These are phyloP conservation scores for Capra hircus DNA, from an alignment of 2,113 vertebrate species.

Conservation along the genomic window DNA sequence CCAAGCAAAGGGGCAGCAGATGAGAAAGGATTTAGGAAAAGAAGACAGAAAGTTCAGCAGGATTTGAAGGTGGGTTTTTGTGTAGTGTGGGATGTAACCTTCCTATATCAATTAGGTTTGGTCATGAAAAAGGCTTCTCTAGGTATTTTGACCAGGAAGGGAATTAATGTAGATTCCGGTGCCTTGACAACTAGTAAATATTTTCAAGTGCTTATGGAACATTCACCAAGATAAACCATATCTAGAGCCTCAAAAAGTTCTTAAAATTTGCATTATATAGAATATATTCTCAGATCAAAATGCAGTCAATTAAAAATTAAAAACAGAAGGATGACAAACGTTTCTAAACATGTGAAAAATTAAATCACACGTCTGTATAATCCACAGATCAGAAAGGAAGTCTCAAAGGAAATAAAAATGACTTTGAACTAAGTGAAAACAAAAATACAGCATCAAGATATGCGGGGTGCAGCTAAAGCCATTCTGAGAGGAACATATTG, in stretches of 20 bases:
- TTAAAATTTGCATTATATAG: background rate
- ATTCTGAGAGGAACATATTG: background rate
- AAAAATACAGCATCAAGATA: background rate
- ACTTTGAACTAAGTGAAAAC: background rate
- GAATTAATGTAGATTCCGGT: background rate
- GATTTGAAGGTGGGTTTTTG: background rate
- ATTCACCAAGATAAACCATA: background rate
- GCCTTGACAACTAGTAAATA: background rate
- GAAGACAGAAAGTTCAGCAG: background rate
- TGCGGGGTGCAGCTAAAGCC: background rate
- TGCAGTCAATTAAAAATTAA: background rate
- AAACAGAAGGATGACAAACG: background rate
- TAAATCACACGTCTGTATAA: background rate
- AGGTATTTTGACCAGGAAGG: background rate
- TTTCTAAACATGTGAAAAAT: background rate
- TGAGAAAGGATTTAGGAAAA: background rate
- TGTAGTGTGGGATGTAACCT: accelerated
- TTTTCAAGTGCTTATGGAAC: background rate
- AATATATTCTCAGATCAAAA: background rate
- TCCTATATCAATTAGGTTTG: background rate
- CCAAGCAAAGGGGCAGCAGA: background rate
- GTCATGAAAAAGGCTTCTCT: background rate
- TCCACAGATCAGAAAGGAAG: background rate
- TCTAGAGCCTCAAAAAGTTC: background rate
- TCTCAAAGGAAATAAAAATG: background rate